Conservation (phyloP, 2,888 invertebrate genomes). For the Meteorus colon region DNA sequence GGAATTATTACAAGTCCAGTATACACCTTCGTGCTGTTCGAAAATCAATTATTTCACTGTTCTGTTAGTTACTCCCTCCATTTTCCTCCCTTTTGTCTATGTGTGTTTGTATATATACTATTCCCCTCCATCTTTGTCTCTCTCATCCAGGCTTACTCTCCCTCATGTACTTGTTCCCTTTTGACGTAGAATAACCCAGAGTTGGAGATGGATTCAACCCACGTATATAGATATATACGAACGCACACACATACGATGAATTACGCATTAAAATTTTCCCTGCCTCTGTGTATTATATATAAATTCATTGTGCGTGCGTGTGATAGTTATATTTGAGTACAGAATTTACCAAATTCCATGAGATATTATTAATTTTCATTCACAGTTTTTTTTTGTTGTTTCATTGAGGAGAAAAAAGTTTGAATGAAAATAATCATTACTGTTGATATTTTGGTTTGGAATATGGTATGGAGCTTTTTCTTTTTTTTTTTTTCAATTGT, state of each 20-base stretch:
- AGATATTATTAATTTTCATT: background rate
- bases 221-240: background rate
- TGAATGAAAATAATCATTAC: background rate
- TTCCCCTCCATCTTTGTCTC: background rate
- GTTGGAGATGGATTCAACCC: background rate
- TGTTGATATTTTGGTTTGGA: too few species aligned
- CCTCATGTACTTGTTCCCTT: background rate
- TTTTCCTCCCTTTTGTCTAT: background rate
- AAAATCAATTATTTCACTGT: constrained; percentile 42
- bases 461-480: too few species aligned
- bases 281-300: background rate
- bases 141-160: background rate
- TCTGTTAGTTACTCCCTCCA: background rate
- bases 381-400: background rate
- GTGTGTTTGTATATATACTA: background rate
- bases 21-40: constrained; percentile 34
- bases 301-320: constrained; percentile 8
- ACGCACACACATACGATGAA: background rate
- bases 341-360: background rate
- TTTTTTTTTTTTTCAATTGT: too few species aligned
- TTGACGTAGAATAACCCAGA: background rate
- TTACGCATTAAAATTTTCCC: background rate
- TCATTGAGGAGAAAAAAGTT: background rate
- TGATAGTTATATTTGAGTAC: background rate
- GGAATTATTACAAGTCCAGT: constrained; percentile 27